These are phyloP conservation scores for Yoshiicerus persimilis DNA, from an alignment of 1,140 invertebrate species.

Conservation along the genomic window DNA sequence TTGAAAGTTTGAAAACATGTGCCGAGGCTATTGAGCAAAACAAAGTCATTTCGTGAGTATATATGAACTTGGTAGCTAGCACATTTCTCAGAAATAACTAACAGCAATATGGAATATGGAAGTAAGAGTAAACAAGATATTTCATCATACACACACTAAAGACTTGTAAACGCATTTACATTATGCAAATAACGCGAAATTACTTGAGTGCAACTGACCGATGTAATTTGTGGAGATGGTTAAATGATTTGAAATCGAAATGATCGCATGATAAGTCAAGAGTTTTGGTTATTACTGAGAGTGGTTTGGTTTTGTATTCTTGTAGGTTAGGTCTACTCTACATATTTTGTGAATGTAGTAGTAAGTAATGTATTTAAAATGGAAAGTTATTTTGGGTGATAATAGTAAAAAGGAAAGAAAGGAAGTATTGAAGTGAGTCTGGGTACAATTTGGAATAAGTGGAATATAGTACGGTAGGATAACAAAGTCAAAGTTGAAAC, in stretches of 20 bases:
- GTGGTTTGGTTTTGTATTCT: neutral
- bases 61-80: neutral
- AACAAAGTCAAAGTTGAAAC: neutral
- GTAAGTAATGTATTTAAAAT: too few species aligned
- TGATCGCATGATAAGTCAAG: neutral
- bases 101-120: too few species aligned
- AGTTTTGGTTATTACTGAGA: neutral
- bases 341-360: too few species aligned
- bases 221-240: too few species aligned
- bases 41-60: neutral
- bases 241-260: neutral
- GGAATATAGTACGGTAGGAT: too few species aligned
- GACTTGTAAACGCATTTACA: too few species aligned
- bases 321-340: neutral
- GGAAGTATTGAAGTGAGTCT: neutral
- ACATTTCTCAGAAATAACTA: too few species aligned
- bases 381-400: neutral
- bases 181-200: too few species aligned
- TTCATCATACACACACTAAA: too few species aligned
- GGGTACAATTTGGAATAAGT: too few species aligned
- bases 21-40: neutral
- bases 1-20: conserved; percentile 11
- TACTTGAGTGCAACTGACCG: too few species aligned
- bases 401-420: neutral
- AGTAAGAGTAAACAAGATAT: too few species aligned